These are phyloP conservation scores for Parochlus steinenii DNA, from an alignment of 2,888 invertebrate genomes.

Conservation along the genomic window DNA sequence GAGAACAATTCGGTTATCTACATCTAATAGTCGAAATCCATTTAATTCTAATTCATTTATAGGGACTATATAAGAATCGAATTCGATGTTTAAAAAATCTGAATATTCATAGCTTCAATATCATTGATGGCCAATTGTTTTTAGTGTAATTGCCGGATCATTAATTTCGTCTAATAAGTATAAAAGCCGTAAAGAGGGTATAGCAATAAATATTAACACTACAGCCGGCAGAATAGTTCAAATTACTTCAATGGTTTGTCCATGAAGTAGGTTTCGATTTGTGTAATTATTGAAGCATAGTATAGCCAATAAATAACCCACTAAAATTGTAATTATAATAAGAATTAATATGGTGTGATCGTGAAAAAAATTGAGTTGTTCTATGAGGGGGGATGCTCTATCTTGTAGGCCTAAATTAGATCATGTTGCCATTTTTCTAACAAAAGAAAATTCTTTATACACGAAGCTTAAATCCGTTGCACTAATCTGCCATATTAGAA, in stretches of 20 bases:
- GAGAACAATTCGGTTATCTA: slow-evolving; percentile 41
- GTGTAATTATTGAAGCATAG: slow-evolving; percentile 39
- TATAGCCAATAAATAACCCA: slow-evolving; percentile 37
- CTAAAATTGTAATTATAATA: slow-evolving; percentile 42
- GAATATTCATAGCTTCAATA: slow-evolving; percentile 51
- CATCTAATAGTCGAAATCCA: slow-evolving; percentile 42
- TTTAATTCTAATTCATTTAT: slow-evolving; percentile 26
- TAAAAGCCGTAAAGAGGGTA: slow-evolving; percentile 41
- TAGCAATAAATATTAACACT: slow-evolving; percentile 42
- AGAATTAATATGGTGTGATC: slow-evolving; percentile 43
- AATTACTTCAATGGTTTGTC: slow-evolving; percentile 44
- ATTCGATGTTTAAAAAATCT: slow-evolving; percentile 40
- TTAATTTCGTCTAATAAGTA: slow-evolving; percentile 45
- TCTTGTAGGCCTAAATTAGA: slow-evolving; percentile 39
- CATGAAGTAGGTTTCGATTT: slow-evolving; percentile 39
- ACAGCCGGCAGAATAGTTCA: slow-evolving; percentile 45
- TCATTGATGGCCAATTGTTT: slow-evolving; percentile 48
- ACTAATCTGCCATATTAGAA: slow-evolving; percentile 46
- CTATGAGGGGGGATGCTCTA: slow-evolving; percentile 43
- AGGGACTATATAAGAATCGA: slow-evolving; percentile 44
- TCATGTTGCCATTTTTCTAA: slow-evolving; percentile 33
- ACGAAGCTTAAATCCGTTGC: slow-evolving; percentile 50
- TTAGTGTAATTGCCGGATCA: slow-evolving; percentile 38
- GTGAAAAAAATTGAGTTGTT: slow-evolving; percentile 47
- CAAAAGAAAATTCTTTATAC: slow-evolving; percentile 43